phyloP scores from a whole-genome alignment of 2,797 vertebrate species.

The Tiaroga cobitis region DNA sequence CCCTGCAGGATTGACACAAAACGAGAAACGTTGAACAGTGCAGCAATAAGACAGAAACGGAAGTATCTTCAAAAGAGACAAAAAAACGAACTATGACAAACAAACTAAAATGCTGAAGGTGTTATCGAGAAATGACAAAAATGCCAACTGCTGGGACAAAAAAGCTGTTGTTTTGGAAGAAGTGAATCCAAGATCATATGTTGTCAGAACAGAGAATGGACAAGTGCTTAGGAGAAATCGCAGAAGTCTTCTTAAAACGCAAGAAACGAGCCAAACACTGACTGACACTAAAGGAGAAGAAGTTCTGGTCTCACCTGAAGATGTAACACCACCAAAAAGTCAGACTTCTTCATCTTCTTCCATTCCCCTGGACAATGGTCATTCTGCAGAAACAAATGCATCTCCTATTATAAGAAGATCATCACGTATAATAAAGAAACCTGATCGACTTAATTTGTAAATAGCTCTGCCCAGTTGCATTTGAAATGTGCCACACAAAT shows the following conservation, averaged over 20 bases:
- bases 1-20: not conserved
- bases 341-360: not conserved
- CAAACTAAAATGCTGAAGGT: constrained; percentile 5
- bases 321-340: not conserved
- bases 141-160: not conserved
- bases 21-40: not conserved
- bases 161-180: constrained; percentile 39
- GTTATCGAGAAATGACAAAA: constrained; percentile 6
- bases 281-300: not conserved
- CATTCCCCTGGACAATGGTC: not conserved
- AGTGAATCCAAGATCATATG: constrained; percentile 38
- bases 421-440: not conserved
- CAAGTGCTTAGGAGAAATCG: constrained; percentile 40
- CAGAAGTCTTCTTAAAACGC: constrained; percentile 18
- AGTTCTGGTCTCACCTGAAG: not conserved
- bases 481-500: not conserved
- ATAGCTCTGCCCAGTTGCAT: not conserved
- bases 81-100: constrained; percentile 27
- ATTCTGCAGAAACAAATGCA: not conserved
- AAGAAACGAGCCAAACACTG: constrained; percentile 8
- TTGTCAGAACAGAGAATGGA: constrained; percentile 33
- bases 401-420: not conserved
- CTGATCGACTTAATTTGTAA: not conserved
- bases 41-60: not conserved
- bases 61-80: not conserved